phyloP scores from a whole-genome alignment of 2,888 invertebrate genomes.

The Chouioia cunea region DNA sequence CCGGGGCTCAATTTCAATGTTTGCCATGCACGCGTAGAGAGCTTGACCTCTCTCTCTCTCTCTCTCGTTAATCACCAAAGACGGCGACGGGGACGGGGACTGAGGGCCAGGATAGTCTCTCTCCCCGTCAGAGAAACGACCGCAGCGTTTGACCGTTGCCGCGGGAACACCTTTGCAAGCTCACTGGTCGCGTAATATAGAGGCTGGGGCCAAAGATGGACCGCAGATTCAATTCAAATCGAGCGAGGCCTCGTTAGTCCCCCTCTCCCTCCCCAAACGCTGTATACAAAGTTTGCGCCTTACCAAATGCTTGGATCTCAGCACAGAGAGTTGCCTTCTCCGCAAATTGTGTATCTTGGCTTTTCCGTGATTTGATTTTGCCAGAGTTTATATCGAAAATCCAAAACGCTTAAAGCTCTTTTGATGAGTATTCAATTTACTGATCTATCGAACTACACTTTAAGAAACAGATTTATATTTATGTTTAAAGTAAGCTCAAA shows the following conservation, averaged over 20 bases:
- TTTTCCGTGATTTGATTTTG: neutral
- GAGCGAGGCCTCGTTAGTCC: constrained; percentile 41
- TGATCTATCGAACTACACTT: too few relatives aligned
- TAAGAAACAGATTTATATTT: too few relatives aligned
- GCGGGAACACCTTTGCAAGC: constrained; percentile 40
- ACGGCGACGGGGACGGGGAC: constrained; percentile 50
- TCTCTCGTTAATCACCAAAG: constrained; percentile 68
- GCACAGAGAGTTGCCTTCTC: neutral
- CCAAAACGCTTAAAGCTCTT: too few relatives aligned
- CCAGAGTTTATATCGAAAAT: too few relatives aligned
- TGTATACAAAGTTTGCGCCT: neutral
- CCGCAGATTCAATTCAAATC: constrained; percentile 49
- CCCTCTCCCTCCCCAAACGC: neutral
- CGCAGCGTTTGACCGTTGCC: constrained; percentile 61
- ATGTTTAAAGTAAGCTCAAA: too few relatives aligned
- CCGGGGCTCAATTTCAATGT: constrained; percentile 62
- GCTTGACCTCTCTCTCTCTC: constrained; percentile 15
- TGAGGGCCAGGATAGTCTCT: neutral
- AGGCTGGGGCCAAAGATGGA: constrained; percentile 41
- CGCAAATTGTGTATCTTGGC: constrained; percentile 6
- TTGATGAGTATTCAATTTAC: too few relatives aligned
- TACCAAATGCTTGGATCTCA: too few relatives aligned
- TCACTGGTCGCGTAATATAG: constrained; percentile 29
- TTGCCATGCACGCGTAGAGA: constrained; percentile 36
- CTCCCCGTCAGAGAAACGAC: constrained; percentile 65